Base-by-base conservation (phyloP, 92 coral and sea anemone species). In the Heliopora coerulea region DNA sequence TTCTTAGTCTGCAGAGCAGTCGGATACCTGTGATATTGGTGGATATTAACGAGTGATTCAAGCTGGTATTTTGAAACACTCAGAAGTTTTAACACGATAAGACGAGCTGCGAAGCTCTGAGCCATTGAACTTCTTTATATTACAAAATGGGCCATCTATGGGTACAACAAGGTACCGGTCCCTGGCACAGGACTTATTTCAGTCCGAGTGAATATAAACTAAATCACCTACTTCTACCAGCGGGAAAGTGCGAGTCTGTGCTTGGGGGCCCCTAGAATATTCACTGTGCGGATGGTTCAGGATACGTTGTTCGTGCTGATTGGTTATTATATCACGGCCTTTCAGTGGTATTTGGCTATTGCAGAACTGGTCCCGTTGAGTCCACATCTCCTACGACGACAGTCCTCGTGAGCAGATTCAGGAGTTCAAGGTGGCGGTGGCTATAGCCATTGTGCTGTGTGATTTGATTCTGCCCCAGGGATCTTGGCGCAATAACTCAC, bases 261-360 rank as follows among this genome's bases (percentile, higher is more conserved):
- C 7, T 8, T 30, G 35, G 58, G 59, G 78, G 1, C 58, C 31
- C 30, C 27, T 69, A n/a, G 69, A 6, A 19, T 65, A 12, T 40
- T 54, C 77, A 34, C 78, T 79, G 72, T 68, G 70, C 9, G 69
- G 66, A 37, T 79, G 78, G 68, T 79, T 79, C n/a, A n/a, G n/a
- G n/a, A n/a, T n/a, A n/a, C n/a, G n/a, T n/a, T n/a, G n/a, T n/a
- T n/a, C n/a, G n/a, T n/a, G n/a, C n/a, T n/a, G n/a, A n/a, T n/a
- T n/a, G n/a, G n/a, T n/a, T n/a, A n/a, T n/a, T n/a, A 24, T 15
- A 30, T 25, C 56, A 3, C 60, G 62, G n/a, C 62, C 74, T 2
- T 64, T 0, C 11, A 77, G 34, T 35, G 83, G 78, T 3, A 79
- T 20, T 44, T 79, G 83, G 37, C 25, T 28, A 30, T 57, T 39